Evolutionary conservation across 2,113 vertebrate species (phyloP).

Genomic region (Apaloderma vittatum): DNA sequence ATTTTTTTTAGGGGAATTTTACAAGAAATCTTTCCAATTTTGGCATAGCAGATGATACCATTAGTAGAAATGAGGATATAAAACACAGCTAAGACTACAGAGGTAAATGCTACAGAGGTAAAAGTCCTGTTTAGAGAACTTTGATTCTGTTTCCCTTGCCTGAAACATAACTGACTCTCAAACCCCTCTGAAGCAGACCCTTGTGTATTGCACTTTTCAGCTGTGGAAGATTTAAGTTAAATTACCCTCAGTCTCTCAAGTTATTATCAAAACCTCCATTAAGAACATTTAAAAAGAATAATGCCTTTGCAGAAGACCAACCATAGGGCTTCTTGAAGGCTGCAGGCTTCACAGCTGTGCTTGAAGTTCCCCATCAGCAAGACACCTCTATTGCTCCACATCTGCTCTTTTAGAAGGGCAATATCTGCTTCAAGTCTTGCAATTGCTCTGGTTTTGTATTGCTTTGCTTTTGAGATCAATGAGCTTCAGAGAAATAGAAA

Average conservation of each 20-base stretch:
- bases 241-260: neutral
- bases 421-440: neutral
- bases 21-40: neutral
- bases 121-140: neutral
- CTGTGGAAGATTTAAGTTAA: neutral
- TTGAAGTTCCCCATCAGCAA: neutral
- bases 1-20: slow-evolving; percentile 9
- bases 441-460: neutral
- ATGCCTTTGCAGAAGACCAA: neutral
- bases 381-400: neutral
- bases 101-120: neutral
- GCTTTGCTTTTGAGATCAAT: neutral
- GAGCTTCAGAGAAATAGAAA: neutral
- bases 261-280: neutral
- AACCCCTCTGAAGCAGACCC: neutral
- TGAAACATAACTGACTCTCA: neutral
- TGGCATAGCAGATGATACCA: neutral
- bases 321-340: neutral
- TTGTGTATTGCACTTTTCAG: neutral
- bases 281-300: neutral
- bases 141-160: neutral
- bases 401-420: neutral
- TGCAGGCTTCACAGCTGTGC: neutral
- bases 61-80: neutral
- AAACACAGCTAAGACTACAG: neutral